phyloP scores from a whole-genome alignment of 2,888 invertebrate genomes.

The Andrena bucephala region DNA sequence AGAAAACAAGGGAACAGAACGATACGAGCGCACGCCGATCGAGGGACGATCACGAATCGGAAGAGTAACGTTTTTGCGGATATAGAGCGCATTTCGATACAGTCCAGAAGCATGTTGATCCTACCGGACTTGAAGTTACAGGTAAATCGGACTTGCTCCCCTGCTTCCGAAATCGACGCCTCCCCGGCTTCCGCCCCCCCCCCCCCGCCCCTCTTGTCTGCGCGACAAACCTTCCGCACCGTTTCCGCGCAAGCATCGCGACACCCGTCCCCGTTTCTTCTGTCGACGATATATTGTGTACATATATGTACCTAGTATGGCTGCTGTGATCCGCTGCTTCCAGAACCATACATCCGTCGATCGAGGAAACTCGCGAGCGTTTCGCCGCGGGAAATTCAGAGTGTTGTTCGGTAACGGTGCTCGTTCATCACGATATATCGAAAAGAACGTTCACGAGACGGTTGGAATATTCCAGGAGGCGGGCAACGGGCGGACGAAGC shows the following conservation, averaged over 20 bases:
- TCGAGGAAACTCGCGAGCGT: not conserved
- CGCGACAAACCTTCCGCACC: not conserved
- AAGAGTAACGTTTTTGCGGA: slow-evolving; percentile 12
- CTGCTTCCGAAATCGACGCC: not conserved
- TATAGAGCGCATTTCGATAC: not conserved
- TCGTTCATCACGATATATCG: not conserved
- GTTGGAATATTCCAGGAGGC: not conserved
- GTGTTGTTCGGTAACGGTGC: not conserved
- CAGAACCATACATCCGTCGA: not conserved
- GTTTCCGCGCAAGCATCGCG: not conserved
- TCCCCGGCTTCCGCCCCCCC: not conserved
- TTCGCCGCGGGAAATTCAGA: not conserved
- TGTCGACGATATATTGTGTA: too few species aligned
- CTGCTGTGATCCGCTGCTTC: not conserved
- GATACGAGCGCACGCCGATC: slow-evolving; percentile 2
- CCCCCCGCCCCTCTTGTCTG: not conserved
- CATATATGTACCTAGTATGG: not conserved
- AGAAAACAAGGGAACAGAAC: slow-evolving; percentile 2
- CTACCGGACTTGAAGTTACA: slow-evolving; percentile 83
- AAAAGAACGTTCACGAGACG: not conserved
- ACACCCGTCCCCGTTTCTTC: not conserved
- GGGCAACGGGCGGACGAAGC: not conserved
- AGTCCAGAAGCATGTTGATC: slow-evolving; percentile 78
- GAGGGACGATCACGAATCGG: slow-evolving; percentile 7
- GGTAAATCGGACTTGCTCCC: slow-evolving; percentile 72